A percentile compares a stretch with the other conserved stretches of the same genome.
Evolutionary conservation across 2,113 vertebrate species (phyloP).

Genomic region (Poicephalus gulielmi): DNA sequence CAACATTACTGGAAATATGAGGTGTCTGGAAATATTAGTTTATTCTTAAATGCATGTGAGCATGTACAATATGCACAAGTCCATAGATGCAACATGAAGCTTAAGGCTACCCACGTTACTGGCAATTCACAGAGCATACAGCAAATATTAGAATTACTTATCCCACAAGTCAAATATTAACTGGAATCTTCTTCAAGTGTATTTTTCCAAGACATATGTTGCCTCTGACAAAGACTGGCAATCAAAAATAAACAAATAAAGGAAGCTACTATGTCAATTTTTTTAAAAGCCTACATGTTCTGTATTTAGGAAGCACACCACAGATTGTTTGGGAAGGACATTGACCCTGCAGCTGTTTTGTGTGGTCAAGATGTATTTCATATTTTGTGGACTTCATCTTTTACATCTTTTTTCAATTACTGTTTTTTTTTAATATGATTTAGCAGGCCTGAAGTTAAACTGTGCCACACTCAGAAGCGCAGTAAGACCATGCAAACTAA

Average conservation of each 20-base stretch:
- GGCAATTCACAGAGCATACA: not conserved
- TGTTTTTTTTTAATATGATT: not conserved
- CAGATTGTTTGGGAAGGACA: not conserved
- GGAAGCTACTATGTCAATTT: not conserved
- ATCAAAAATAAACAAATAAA: slow-evolving; percentile 19
- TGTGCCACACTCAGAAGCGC: not conserved
- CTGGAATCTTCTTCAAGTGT: not conserved
- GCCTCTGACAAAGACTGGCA: not conserved
- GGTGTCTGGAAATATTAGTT: not conserved
- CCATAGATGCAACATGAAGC: not conserved
- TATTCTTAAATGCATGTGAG: not conserved
- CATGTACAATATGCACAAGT: not conserved
- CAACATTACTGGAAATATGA: not conserved
- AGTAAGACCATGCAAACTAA: slow-evolving; percentile 22
- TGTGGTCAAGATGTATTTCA: slow-evolving; percentile 37
- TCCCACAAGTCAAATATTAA: not conserved
- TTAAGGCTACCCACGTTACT: not conserved
- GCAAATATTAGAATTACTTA: not conserved
- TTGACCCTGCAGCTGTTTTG: slow-evolving; percentile 14
- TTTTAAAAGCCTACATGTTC: not conserved
- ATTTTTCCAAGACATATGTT: slow-evolving; percentile 22
- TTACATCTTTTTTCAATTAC: not conserved
- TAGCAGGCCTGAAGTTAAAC: not conserved
- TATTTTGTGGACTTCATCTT: not conserved
- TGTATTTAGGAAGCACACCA: slow-evolving; percentile 34